Conservation (phyloP, 2,797 vertebrate species). For the Sternarchorhynchus goeldii region DNA sequence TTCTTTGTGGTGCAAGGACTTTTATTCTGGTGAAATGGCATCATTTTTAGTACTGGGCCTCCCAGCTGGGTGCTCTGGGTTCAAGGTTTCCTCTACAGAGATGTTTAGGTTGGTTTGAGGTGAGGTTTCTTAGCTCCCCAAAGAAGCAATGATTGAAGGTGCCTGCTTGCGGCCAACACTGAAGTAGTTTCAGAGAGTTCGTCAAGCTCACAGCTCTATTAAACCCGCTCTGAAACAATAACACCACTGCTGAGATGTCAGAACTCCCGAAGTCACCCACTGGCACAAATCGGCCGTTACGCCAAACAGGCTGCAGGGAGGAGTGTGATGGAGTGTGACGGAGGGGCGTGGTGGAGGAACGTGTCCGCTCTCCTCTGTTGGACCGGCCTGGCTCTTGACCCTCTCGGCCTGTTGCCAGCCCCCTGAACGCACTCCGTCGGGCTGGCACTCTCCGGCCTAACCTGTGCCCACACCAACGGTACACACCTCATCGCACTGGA, state of each 20-base stretch:
- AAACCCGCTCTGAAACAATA: not conserved
- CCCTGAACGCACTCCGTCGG: constrained; percentile 43
- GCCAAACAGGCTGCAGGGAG: not conserved
- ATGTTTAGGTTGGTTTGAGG: too few relatives aligned
- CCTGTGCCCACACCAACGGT: constrained; percentile 30
- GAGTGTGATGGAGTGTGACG: not conserved
- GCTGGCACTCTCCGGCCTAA: not conserved
- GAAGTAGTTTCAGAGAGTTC: not conserved
- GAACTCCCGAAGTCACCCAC: not conserved
- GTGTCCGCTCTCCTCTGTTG: not conserved
- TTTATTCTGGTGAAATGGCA: not conserved
- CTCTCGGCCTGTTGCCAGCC: constrained; percentile 38
- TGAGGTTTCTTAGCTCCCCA: too few relatives aligned
- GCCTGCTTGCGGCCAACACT: not conserved
- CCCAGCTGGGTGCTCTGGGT: too few relatives aligned
- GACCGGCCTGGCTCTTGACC: not conserved
- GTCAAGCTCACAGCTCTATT: not conserved
- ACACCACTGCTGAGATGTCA: not conserved
- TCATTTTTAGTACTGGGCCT: not conserved
- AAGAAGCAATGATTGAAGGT: not conserved
- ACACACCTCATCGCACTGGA: not conserved
- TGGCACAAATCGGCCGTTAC: not conserved
- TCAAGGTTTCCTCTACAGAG: too few relatives aligned
- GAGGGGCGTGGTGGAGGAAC: not conserved
- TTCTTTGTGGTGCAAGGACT: not conserved